Conservation (phyloP, 1,140 invertebrate genomes). For the Calliphora vicina region DNA sequence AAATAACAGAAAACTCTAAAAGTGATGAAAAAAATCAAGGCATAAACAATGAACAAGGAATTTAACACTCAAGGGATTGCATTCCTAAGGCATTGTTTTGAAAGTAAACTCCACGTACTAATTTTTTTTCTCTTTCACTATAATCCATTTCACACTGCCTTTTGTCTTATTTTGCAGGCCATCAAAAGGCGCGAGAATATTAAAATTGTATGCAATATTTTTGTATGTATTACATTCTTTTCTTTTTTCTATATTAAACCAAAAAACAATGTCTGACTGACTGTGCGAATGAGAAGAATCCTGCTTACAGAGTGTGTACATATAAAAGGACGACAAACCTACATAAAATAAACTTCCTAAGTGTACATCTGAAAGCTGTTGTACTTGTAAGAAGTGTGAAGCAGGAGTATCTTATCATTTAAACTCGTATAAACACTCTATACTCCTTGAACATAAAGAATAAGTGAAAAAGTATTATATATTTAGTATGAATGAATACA, state of each 20-base stretch:
- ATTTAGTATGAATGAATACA: too few relatives aligned
- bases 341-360: background rate
- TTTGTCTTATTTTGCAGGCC: background rate
- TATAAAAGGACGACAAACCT: background rate
- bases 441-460: too few relatives aligned
- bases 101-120: background rate
- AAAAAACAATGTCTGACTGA: background rate
- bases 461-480: too few relatives aligned
- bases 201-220: background rate
- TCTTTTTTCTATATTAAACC: background rate
- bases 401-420: too few relatives aligned
- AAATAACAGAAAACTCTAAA: background rate
- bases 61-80: slow-evolving; percentile 4
- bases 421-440: too few relatives aligned
- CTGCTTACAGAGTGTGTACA: background rate
- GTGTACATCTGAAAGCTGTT: background rate
- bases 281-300: background rate
- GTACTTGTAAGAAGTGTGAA: background rate
- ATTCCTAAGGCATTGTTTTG: background rate
- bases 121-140: background rate
- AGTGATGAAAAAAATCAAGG: background rate
- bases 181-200: slow-evolving; percentile 9
- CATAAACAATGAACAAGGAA: background rate
- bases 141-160: background rate
- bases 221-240: background rate